phyloP scores from a whole-genome alignment of 2,797 vertebrate genomes.

The Neosalanx taihuensis region DNA sequence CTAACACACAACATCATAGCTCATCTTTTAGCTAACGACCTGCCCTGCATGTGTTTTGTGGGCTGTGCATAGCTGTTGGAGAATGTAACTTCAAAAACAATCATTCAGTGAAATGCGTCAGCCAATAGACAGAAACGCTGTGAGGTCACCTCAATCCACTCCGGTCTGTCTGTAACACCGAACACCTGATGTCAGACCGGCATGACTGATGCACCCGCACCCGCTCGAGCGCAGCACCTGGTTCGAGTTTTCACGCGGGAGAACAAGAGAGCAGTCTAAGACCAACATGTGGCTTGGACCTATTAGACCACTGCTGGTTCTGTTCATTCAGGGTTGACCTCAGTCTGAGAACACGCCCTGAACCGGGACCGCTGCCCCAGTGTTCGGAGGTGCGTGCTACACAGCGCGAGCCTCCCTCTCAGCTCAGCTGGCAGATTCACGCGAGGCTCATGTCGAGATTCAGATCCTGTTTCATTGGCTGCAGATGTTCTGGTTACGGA shows the following conservation, averaged over 20 bases:
- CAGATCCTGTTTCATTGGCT: constrained; percentile 49
- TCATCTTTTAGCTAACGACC: constrained; percentile 4
- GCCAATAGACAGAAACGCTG: constrained; percentile 8
- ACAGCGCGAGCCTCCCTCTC: constrained; percentile 34
- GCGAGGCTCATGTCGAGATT: constrained; percentile 23
- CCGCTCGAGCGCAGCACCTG: constrained; percentile 43
- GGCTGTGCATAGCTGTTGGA: neutral
- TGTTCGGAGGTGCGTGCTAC: constrained; percentile 14
- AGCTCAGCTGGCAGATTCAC: constrained; percentile 51
- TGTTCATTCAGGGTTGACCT: constrained; percentile 40
- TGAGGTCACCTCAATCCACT: constrained; percentile 24
- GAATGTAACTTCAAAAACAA: neutral
- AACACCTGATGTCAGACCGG: constrained; percentile 41
- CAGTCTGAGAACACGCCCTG: constrained; percentile 35
- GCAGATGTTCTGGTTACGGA: constrained; percentile 52
- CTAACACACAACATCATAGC: constrained; percentile 20
- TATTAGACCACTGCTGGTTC: constrained; percentile 24
- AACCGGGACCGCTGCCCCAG: constrained; percentile 26
- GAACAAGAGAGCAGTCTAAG: constrained; percentile 34
- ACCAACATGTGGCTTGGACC: constrained; percentile 57
- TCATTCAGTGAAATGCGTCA: constrained; percentile 16
- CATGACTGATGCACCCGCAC: constrained; percentile 23
- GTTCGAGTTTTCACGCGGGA: constrained; percentile 37
- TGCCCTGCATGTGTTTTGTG: constrained; percentile 10
- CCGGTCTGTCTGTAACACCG: constrained; percentile 19